These are phyloP conservation scores for Lymantria monacha DNA, from an alignment of 2,888 invertebrate species.

Conservation along the genomic window DNA sequence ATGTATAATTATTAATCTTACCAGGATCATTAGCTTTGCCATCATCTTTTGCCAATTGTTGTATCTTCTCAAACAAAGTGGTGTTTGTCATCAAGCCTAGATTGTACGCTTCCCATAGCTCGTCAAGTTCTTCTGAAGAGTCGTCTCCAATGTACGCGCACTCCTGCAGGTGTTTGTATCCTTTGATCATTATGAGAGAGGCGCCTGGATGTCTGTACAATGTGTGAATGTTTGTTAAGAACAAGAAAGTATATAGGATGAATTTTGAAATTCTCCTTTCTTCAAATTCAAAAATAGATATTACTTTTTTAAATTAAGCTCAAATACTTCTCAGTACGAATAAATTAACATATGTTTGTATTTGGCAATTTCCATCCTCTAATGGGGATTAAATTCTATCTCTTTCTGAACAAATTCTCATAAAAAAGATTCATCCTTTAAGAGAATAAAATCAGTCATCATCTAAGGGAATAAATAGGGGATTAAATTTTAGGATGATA, in stretches of 20 bases:
- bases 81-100: conserved; percentile 59
- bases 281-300: no score
- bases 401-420: no score
- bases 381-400: no score
- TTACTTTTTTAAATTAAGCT: no score
- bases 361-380: no score
- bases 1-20: conserved; percentile 30
- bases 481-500: no score
- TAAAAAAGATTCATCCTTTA: no score
- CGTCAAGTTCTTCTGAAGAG: conserved; percentile 89
- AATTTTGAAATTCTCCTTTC: neutral
- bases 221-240: neutral
- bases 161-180: conserved; percentile 88
- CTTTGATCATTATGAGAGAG: conserved; percentile 88
- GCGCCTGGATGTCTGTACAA: conserved; percentile 89
- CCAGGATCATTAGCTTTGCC: conserved; percentile 84
- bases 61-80: conserved; percentile 55
- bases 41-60: conserved; percentile 62
- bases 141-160: conserved; percentile 92
- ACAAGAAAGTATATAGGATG: neutral
- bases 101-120: conserved; percentile 77
- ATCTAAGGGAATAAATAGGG: no score
- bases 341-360: no score
- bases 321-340: no score
- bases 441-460: no score